phyloP scores from a whole-genome alignment of 2,888 invertebrate genomes.

The Dioctria rufipes region DNA sequence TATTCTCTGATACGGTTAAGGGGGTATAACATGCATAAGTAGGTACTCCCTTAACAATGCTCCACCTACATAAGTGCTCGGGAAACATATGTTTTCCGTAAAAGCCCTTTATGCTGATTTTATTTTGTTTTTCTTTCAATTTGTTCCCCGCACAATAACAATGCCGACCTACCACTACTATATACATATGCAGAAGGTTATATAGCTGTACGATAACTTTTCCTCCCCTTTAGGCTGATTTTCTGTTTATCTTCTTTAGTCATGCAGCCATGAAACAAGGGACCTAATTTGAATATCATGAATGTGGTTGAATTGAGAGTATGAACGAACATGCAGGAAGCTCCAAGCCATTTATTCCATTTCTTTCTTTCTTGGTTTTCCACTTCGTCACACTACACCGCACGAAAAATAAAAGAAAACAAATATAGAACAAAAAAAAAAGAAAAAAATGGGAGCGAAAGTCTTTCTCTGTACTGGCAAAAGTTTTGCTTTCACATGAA shows the following conservation, averaged over 20 bases:
- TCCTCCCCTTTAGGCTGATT: constrained; percentile 36
- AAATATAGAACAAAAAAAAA: not conserved
- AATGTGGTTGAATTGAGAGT: constrained; percentile 3
- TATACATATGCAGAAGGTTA: not conserved
- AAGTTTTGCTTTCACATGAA: constrained; percentile 15
- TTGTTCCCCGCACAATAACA: constrained; percentile 31
- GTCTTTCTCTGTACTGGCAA: not conserved
- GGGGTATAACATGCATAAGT: no score
- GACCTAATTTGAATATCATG: constrained; percentile 50
- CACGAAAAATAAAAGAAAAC: no score
- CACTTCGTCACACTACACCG: constrained; percentile 24
- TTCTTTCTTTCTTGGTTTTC: constrained; percentile 22
- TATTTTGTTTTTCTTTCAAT: constrained; percentile 56
- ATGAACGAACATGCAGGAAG: constrained; percentile 24
- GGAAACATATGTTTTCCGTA: constrained; percentile 54
- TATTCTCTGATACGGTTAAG: no score
- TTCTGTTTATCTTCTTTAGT: constrained; percentile 46
- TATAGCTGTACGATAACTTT: not conserved
- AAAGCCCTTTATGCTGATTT: constrained; percentile 49
- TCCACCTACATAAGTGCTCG: constrained; percentile 47
- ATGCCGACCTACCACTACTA: constrained; percentile 5
- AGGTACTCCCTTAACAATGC: constrained; percentile 42
- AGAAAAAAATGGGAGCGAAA: constrained; percentile 6
- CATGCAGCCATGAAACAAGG: constrained; percentile 40
- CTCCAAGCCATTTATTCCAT: constrained; percentile 11